Evolutionary conservation across 2,888 invertebrate species (phyloP), one percentile per base, ranked within the genome.

Genomic region (Heliconius erato): DNA sequence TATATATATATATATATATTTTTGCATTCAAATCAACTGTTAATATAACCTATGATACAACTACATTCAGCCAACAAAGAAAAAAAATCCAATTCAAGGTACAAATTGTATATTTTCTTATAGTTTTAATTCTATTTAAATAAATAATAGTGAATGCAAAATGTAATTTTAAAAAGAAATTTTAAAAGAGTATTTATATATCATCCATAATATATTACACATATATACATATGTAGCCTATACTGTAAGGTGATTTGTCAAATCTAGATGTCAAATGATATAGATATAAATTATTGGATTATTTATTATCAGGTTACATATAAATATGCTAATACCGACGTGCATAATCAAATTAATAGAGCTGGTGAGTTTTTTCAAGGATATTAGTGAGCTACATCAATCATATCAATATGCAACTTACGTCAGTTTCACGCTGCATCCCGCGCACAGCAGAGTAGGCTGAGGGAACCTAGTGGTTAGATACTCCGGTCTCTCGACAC

Each of bases 301-400:
- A 67, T 44, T 32, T 49, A 80, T 54, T 80, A 67, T 74, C 67
- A 77, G 28, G 74, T 77, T 35, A 67, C 68, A 67, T 77, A 49
- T 68, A 74, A 93, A 88, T 89, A 95, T 95, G 95, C 91, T 95
- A 90, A 92, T 95, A 90, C 95, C 95, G 65, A 95, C 95, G 23
- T 95, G 95, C 89, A 85, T 94, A 84, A 93, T 95, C 80, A 95
- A 95, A 92, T 91, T 94, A 65, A 86, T 93, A 78, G 95, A 95
- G 91, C 89, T 95, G 88, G 95, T 95, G 88, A 92, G 94, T 91
- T n/a, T 71, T 54, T 78, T 78, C 54, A 63, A 78, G 63, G 49
- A 79, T 54, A 59, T 35, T 7, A 0, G 28, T 26, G 16, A 49
- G 28, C 28, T 44, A 81, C 69, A 63, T 71, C 9, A 40, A 74